These are phyloP conservation scores for Brachionichthys hirsutus DNA, from an alignment of 2,113 vertebrate species.

Conservation along the genomic window DNA sequence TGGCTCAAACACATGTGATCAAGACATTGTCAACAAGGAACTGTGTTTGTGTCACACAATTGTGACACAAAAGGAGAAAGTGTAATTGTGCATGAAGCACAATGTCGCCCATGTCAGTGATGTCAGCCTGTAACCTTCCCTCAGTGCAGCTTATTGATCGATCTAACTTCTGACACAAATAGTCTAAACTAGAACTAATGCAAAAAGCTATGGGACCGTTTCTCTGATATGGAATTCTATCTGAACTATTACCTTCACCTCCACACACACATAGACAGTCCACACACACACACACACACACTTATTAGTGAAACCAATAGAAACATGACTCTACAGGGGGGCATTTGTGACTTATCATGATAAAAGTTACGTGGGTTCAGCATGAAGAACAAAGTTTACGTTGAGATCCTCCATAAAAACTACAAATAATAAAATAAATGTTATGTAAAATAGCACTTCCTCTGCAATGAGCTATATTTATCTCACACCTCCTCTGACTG, in stretches of 20 bases:
- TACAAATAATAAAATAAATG: constrained; percentile 1
- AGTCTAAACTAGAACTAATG: no score
- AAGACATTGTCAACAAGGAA: background rate
- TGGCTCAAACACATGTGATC: background rate
- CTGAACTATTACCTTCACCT: no score
- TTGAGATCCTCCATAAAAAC: background rate
- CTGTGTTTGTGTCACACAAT: background rate
- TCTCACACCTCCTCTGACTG: constrained; percentile 38
- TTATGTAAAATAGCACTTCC: constrained; percentile 28
- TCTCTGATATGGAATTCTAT: no score
- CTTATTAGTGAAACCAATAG: constrained; percentile 7
- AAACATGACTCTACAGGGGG: background rate
- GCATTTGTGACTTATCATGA: background rate
- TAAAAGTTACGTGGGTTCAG: no score
- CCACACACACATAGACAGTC: no score
- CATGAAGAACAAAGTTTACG: background rate
- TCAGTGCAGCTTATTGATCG: background rate
- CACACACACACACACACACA: no score
- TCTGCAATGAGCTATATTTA: constrained; percentile 41
- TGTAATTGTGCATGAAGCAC: background rate
- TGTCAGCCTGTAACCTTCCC: background rate
- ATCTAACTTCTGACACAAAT: no score
- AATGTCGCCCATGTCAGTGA: background rate
- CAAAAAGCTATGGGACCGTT: no score
- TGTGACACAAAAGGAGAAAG: no score